Percentiles rank a stretch among this genome's conserved stretches.
Conservation (phyloP, 2,888 invertebrate species). For the Noctuana brunneofusca region DNA sequence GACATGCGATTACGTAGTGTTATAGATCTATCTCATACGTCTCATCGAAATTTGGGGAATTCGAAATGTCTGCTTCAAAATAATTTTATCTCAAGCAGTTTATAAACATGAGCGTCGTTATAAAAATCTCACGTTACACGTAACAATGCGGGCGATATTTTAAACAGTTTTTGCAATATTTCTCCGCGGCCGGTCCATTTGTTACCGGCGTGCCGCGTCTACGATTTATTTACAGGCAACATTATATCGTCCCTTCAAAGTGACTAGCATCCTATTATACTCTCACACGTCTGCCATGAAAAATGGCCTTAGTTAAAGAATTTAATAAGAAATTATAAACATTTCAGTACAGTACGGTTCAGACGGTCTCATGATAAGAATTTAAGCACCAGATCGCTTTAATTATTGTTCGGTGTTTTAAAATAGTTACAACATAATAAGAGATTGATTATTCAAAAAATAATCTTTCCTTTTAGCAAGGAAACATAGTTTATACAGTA, state of each 20-base stretch:
- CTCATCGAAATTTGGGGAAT: conserved; percentile 10
- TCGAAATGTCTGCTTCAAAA: conserved; percentile 19
- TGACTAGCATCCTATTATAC: conserved; percentile 54
- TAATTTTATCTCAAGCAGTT: conserved; percentile 28
- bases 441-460: too few species aligned
- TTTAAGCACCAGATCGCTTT: too few species aligned
- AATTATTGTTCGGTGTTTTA: too few species aligned
- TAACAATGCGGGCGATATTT: conserved; percentile 68
- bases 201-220: conserved; percentile 62
- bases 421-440: too few species aligned
- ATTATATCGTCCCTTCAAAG: conserved; percentile 74
- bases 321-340: conserved; percentile 10
- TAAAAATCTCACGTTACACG: conserved; percentile 52
- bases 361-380: too few species aligned
- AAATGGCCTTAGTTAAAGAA: conserved; percentile 14
- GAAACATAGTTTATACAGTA: too few species aligned
- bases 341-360: neutral
- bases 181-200: conserved; percentile 69
- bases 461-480: too few species aligned
- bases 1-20: neutral
- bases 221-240: conserved; percentile 75
- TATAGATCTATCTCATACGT: neutral
- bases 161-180: conserved; percentile 75
- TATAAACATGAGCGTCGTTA: conserved; percentile 37
- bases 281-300: conserved; percentile 21